phyloP scores from a whole-genome alignment of 1,140 invertebrate species.

The Pectinophora gossypiella region DNA sequence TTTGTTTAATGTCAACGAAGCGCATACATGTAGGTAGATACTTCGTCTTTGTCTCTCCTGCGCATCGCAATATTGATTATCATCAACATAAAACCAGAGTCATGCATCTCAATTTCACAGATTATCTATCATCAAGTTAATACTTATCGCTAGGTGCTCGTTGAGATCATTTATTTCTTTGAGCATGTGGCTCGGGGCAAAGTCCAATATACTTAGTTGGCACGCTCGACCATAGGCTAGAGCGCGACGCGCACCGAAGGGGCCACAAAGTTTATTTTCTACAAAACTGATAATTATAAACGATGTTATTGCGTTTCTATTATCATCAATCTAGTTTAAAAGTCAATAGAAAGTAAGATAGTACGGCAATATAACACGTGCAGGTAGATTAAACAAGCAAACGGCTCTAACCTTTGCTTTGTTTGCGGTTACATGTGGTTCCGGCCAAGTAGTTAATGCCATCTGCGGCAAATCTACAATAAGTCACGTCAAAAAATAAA shows the following conservation, averaged over 20 bases:
- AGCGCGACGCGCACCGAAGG: not conserved
- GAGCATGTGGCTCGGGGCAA: not conserved
- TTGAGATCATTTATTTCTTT: not conserved
- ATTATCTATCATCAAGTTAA: not conserved
- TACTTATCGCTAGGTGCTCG: not conserved
- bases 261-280: not conserved
- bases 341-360: not conserved
- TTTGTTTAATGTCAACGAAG: too few species aligned
- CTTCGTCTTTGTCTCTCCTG: too few species aligned
- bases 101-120: not conserved
- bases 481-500: too few species aligned
- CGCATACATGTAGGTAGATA: too few species aligned
- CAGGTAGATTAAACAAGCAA: not conserved
- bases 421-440: too few species aligned
- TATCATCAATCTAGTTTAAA: not conserved
- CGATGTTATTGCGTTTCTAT: not conserved
- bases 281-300: not conserved
- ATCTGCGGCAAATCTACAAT: too few species aligned
- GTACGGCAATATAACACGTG: not conserved
- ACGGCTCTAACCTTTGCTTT: too few species aligned
- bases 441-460: too few species aligned
- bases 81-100: not conserved
- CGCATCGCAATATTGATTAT: not conserved
- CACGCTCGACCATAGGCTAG: not conserved
- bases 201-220: not conserved